Evolutionary conservation across 2,113 vertebrate genomes (phyloP).

Genomic region (Isurus oxyrinchus): DNA sequence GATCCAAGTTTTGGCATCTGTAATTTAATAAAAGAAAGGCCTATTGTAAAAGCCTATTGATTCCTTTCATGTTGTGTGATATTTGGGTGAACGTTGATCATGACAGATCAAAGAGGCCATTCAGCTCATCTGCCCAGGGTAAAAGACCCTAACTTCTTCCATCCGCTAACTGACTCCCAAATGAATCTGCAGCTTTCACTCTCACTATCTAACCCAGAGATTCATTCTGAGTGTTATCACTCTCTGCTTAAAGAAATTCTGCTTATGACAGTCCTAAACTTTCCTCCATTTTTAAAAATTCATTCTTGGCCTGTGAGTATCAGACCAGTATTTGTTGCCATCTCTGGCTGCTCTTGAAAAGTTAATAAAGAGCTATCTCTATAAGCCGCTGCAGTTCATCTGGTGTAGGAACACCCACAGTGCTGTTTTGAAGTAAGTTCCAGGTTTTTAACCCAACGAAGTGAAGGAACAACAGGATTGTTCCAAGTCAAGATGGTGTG

Average conservation of each 20-base stretch:
- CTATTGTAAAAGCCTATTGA: background rate
- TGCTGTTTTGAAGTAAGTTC: too few species aligned
- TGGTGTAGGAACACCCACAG: too few species aligned
- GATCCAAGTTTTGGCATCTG: background rate
- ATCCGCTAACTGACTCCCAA: background rate
- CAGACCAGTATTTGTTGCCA: too few species aligned
- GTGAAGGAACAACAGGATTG: too few species aligned
- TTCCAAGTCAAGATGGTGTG: too few species aligned
- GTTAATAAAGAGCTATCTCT: too few species aligned
- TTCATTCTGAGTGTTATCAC: background rate
- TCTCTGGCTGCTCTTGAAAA: too few species aligned
- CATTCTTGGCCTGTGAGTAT: too few species aligned
- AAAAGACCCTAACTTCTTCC: background rate
- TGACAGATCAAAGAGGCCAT: background rate
- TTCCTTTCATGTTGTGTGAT: background rate
- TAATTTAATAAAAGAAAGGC: background rate
- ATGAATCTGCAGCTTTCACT: background rate
- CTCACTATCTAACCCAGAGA: background rate
- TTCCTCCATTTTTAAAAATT: background rate
- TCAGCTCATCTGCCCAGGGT: background rate
- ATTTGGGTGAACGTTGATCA: background rate
- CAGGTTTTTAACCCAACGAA: too few species aligned
- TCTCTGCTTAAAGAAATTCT: background rate
- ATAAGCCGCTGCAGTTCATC: too few species aligned
- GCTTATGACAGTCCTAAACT: background rate